Conservation (phyloP, 2,113 vertebrate species). For the Tor tambroides region DNA sequence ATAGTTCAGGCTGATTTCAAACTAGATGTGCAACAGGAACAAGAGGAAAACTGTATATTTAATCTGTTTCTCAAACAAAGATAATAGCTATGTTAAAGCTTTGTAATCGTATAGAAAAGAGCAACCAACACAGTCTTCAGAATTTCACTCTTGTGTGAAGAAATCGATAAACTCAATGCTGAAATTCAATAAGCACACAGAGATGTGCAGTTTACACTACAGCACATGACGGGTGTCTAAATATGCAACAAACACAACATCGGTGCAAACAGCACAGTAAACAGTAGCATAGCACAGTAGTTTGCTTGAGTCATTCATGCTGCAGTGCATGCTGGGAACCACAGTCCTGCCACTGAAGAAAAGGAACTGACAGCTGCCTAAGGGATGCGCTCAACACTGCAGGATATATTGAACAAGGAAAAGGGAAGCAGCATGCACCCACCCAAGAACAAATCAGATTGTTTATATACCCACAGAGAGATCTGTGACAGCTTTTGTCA, state of each 20-base stretch:
- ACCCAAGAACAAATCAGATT: neutral
- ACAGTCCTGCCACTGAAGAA: slow-evolving; percentile 17
- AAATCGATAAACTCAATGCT: neutral
- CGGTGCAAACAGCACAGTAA: neutral
- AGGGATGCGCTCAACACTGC: neutral
- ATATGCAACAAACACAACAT: neutral
- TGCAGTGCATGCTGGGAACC: slow-evolving; percentile 16
- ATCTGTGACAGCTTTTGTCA: neutral
- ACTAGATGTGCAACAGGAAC: neutral
- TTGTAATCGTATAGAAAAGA: neutral
- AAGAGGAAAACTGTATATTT: neutral
- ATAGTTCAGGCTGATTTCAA: neutral
- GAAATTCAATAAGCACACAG: neutral
- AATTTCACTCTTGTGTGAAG: neutral
- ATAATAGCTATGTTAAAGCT: neutral
- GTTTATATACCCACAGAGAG: too few species aligned
- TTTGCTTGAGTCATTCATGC: slow-evolving; percentile 3
- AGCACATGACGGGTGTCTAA: too few species aligned
- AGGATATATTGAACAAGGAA: too few species aligned
- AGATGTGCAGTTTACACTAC: too few species aligned
- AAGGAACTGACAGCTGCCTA: neutral
- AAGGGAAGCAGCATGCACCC: too few species aligned
- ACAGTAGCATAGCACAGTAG: neutral
- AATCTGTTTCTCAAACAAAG: neutral
- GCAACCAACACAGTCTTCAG: neutral